Base-by-base conservation (phyloP, 2,888 invertebrate genomes). In the Hipparchia sbordonii region DNA sequence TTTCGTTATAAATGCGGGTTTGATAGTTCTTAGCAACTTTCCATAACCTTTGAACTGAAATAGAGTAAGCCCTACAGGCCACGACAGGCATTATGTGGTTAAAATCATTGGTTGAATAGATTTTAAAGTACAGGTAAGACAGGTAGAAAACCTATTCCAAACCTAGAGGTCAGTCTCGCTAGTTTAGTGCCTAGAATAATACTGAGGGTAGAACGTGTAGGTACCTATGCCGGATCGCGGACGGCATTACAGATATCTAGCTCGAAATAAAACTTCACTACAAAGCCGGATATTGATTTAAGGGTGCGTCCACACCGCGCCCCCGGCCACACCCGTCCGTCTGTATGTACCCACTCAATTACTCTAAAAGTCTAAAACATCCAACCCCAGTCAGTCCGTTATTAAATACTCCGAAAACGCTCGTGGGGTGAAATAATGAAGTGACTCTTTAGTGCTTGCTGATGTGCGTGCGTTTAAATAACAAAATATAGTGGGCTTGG, bases 271-370 rank as follows among this genome's bases (percentile, higher is more conserved):
- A 46, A 13, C 9, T 46, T 9, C 8, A 46, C 12, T 63, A 57
- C 9, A 48, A 46, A 48, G 46, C 13, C 57, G 23, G 45, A 23
- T 81, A 83, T 85, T 77, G 85, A 84, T 82, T 72, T 81, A 78
- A 78, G 76, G 85, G 85, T 67, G 85, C 78, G 83, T 78, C 79
- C 72, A 76, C 72, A 80, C 81, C 76, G 71, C 82, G 56, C 81
- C 80, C 77, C 63, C 70, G 45, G 59, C 57, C 69, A 67, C 72
- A 62, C 76, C 69, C 72, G 46, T 72, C 72, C 62, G 59, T 70
- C 71, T 72, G 56, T 74, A 70, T 72, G 63, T 72, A 72, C 70
- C 66, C 45, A 70, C 72, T 74, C 69, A 72, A 74, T 74, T 74
- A 74, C 70, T 74, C 72, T 74, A 72, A 74, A 74, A 74, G 67